Evolutionary conservation across 1,140 invertebrate species (phyloP).

Genomic region (Paraescarpia echinospica): DNA sequence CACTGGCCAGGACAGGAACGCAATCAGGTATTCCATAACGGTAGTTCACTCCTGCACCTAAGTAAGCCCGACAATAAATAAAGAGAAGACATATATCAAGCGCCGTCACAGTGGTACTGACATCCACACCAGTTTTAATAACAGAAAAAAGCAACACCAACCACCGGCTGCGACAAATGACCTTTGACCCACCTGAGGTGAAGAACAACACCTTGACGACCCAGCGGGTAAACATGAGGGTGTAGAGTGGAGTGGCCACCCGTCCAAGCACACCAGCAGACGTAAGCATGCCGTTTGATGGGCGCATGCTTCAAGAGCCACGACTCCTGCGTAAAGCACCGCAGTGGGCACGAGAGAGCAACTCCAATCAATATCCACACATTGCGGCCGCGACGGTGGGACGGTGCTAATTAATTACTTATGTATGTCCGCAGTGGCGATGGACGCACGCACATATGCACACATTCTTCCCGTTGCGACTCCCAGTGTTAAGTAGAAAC

Average conservation of each 20-base stretch:
- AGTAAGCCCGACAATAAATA: not conserved
- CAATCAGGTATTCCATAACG: too few species aligned
- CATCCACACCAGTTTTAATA: not conserved
- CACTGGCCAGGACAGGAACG: too few species aligned
- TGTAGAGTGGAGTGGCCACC: not conserved
- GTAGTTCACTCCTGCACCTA: too few species aligned
- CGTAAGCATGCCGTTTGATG: not conserved
- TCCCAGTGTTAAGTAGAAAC: not conserved
- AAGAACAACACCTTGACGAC: not conserved
- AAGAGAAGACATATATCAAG: not conserved
- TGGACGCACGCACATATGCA: not conserved
- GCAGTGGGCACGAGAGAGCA: not conserved
- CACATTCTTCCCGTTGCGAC: not conserved
- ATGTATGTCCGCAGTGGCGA: not conserved
- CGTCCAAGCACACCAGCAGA: not conserved
- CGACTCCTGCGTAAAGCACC: not conserved
- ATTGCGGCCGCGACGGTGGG: not conserved
- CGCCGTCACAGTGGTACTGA: too few species aligned
- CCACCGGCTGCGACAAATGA: not conserved
- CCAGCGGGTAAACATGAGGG: not conserved
- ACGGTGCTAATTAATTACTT: not conserved
- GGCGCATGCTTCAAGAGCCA: not conserved
- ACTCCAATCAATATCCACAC: not conserved
- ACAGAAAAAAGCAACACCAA: not conserved
- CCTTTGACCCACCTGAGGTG: not conserved